Evolutionary conservation across 2,797 vertebrate species (phyloP), one percentile per base, ranked within the genome.

Genomic region (Sebastiscus tertius): DNA sequence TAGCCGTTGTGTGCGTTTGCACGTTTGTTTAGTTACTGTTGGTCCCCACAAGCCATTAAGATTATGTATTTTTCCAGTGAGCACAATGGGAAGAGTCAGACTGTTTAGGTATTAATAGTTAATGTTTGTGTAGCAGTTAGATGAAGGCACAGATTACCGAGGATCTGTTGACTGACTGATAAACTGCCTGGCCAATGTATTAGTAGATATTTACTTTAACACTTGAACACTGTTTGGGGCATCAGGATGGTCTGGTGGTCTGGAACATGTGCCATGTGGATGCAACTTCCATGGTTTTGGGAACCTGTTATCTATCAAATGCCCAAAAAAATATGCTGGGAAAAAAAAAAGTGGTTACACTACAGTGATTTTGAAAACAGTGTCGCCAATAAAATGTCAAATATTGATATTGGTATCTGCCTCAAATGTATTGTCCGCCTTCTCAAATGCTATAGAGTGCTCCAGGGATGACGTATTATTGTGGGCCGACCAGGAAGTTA

Each of bases 31-130:
- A 65, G 12, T 59, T 39, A 39, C 62, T 2, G 46, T 46, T 55
- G 26, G 26, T 31, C 63, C 14, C 16, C 12, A 24, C 20, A 56
- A n/a, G 33, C 42, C 33, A 24, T 33, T 46, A 10, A 20, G 6
- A 55, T 73, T 20, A 20, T 55, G 24, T 74, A 2, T 80, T 67
- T 67, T 62, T 59, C 52, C 70, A 71, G 33, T n/a, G 29, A 61
- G 34, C 46, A 20, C 31, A 64, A 49, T 46, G 0, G 2, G 26
- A 26, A 27, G 54, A 66, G 27, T 76, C 55, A 1, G 55, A 27
- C 29, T 62, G 58, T 77, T 68, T n/a, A 16, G 12, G 8, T 39
- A n/a, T 62, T 36, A 34, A 26, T 33, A 66, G 39, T 60, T 61
- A 18, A 61, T 69, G 56, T 61, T 52, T 62, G 65, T 22, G 22